Evolutionary conservation across 2,113 vertebrate genomes (phyloP), one percentile per base, ranked within the genome.

Genomic region (Peromyscus maniculatus): DNA sequence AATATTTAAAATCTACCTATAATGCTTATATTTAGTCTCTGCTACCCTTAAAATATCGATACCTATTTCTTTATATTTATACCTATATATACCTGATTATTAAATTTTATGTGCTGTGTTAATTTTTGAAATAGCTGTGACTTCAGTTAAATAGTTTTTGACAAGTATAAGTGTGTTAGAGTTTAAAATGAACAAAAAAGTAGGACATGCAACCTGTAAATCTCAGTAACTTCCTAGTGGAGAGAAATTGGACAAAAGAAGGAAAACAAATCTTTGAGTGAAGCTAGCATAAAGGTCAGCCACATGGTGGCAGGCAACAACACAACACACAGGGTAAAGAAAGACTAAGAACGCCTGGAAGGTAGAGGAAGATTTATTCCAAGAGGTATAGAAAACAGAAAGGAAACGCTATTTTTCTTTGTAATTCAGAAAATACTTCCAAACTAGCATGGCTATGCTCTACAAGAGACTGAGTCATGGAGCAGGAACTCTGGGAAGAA

Each of bases 321-420:
- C 39, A 19, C 17, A 22, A 0, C 9, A 33, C 7, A 19, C 5
- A 13, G 1, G 3, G 5, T 21, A 13, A 16, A 67, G 17, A 49
- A 87, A 49, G 9, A 6, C 13, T 52, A 36, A 21, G 3, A 1
- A 33, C 22, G 5, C 1, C 5, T 13, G 28, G 1, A 49, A 21
- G 43, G 9, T 49, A 67, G 9, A 12, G 5, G 8, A 36, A 87
- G 5, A 12, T 0, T 6, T 36, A 22, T 46, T 21, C 2, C 6
- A 43, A 28, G 3, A 39, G 4, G 7, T 39, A 17, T 17, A 43
- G 11, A 39, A 8, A 83, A 39, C 4, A 3, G 8, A 55, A 33
- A 80, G 49, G 46, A 36, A 78, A 26, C 8, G 4, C 9, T 33
- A 46, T 24, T 31, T 78, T 82, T n/a, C 33, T 3, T 10, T 36